Evolutionary conservation across 2,797 vertebrate species (phyloP), one percentile per base, ranked within the genome.

Genomic region (Protonibea diacanthus): DNA sequence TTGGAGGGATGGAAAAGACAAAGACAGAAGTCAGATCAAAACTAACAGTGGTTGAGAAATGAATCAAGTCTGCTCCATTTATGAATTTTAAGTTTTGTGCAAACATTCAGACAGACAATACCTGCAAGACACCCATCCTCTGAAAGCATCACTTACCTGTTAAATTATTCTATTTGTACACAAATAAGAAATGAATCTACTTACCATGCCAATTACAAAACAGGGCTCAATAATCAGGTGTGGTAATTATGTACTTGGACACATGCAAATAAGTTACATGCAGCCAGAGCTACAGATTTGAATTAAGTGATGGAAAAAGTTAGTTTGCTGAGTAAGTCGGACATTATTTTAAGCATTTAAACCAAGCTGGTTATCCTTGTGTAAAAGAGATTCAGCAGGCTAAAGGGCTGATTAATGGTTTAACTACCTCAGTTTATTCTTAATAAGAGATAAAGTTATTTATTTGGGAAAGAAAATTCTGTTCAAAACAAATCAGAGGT

Each of bases 401-500:
- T 56, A 9, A 64, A 45, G 8, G 0, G n/a, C 21, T 44, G 56
- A 84, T n/a, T n/a, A 38, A 45, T 64, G 10, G 6, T 33, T 33
- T 53, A 48, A 71, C 13, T 44, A 13, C 33, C 33, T 13, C 38
- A 25, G 8, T 9, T 38, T 38, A 57, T 48, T 66, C 45, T 38
- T 38, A 38, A 59, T 66, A 57, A 44, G n/a, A 53, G 23, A 52
- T 18, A 3, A 51, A 17, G 0, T 29, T n/a, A 0, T 55, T 59
- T 65, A 1, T 56, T 21, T 57, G 10, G 6, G 7, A 3, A n/a
- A 45, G 14, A 51, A 18, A 27, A 21, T 51, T 70, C 13, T 51
- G 45, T 48, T 58, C 5, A n/a, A 29, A 56, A 55, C 23, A 65
- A 76, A 69, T 59, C 71, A 48, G 17, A 74, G 51, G 96, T 99